Base-by-base conservation (phyloP, 2,113 vertebrate genomes). In the Hiodon tergisus region DNA sequence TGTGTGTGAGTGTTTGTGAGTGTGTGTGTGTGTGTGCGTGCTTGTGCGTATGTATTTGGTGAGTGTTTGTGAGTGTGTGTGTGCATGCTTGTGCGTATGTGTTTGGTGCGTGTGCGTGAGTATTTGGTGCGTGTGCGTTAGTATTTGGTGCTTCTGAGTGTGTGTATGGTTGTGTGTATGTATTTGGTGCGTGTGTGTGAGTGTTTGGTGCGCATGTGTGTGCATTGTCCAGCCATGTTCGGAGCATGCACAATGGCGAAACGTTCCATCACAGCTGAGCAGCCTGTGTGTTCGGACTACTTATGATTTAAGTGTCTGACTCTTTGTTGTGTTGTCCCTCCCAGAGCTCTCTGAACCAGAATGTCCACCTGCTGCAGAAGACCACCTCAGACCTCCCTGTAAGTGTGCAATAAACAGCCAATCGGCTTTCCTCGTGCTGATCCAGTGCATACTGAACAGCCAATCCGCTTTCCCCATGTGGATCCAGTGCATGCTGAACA, bases 341-440 rank as follows among this genome's bases (percentile, higher is more conserved):
- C 57, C 50, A 95, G 97, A 91, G 85, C 13, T 83, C 87, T 13
- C 77, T 95, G 85, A 91, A 93, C 85, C 89, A 93, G 81, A 94
- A 89, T 70, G 89, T 97, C 85, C 84, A 86, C 59, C 82, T 88
- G 53, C 88, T 99, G 79, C 89, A 96, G 74, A 88, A 77, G 76
- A 94, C 84, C 0, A 86, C 89, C 8, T 89, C 83, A 6, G 90
- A 93, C 78, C 85, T 98, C 72, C 83, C 70, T 53, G 97, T 98
- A 86, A 91, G 93, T 81, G 61, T 78, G 52, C 47, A 0, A 1
- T 17, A 10, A 46, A 46, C 6, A 53, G 16, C 53, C 57, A 52
- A 4, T 51, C 48, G 14, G 1, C 8, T 50, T 48, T 48, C 2
- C 9, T 48, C 31, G 9, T 13, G 16, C 8, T 3, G 4, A 13